Conservation (phyloP, 2,888 invertebrate species). For the Drosophila quinaria region DNA sequence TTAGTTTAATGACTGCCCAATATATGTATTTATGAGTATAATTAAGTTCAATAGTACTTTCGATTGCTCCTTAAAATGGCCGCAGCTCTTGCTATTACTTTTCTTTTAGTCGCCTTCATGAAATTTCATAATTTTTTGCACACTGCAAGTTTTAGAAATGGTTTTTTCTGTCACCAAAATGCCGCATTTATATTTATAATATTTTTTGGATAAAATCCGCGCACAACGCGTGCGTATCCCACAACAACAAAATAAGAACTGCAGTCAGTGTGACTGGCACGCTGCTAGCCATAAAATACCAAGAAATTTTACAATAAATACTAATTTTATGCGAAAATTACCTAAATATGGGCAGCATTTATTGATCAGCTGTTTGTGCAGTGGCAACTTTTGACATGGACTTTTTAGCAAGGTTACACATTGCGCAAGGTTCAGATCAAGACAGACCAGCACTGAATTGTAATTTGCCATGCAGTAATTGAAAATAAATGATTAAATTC, state of each 20-base stretch:
- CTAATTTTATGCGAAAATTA: neutral
- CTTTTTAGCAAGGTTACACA: slow-evolving; percentile 16
- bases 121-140: slow-evolving; percentile 1
- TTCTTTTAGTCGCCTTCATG: neutral
- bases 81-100: neutral
- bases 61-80: neutral
- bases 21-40: slow-evolving; percentile 1
- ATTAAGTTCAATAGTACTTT: slow-evolving; percentile 4
- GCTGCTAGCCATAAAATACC: slow-evolving; percentile 11
- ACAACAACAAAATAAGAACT: slow-evolving; percentile 48
- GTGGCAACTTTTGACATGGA: slow-evolving; percentile 40
- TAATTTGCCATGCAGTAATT: neutral
- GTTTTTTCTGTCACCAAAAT: slow-evolving; percentile 33
- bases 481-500: neutral
- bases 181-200: slow-evolving; percentile 42
- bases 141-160: neutral
- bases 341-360: neutral
- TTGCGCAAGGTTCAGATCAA: slow-evolving; percentile 1
- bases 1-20: slow-evolving; percentile 31
- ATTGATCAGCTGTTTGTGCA: slow-evolving; percentile 44
- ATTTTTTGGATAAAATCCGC: slow-evolving; percentile 17
- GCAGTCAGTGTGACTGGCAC: slow-evolving; percentile 20
- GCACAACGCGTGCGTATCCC: slow-evolving; percentile 32
- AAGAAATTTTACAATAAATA: slow-evolving; percentile 16
- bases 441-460: neutral